Percentiles rank a stretch among this genome's conserved stretches.
Evolutionary conservation across 2,113 vertebrate genomes (phyloP).

Genomic region (Pseudolaguvia tuberculata): DNA sequence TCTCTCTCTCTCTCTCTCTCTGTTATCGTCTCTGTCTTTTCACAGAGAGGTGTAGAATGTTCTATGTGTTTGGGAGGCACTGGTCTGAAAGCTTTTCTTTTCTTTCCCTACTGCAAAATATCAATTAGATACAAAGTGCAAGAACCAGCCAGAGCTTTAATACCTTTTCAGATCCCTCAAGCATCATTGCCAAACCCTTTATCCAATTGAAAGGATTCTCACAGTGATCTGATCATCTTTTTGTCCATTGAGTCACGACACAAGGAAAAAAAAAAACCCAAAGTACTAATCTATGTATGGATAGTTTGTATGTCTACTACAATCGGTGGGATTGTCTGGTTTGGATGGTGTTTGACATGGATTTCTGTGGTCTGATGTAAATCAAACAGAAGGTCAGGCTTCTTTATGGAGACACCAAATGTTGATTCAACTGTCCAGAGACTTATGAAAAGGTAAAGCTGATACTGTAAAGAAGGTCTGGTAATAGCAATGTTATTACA

Average conservation of each 20-base stretch:
- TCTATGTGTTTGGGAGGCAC: slow-evolving; percentile 39
- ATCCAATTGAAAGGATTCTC: slow-evolving; percentile 35
- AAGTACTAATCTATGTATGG: neutral
- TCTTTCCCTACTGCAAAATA: slow-evolving; percentile 41
- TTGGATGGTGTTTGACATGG: neutral
- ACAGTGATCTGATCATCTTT: slow-evolving; percentile 14
- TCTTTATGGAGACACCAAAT: neutral
- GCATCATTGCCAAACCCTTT: slow-evolving; percentile 38
- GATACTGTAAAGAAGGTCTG: no score
- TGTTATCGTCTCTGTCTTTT: slow-evolving; percentile 20
- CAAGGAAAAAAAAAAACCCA: neutral
- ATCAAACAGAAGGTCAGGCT: slow-evolving; percentile 1
- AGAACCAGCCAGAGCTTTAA: slow-evolving; percentile 32
- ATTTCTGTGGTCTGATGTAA: slow-evolving; percentile 12
- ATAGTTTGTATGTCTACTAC: neutral
- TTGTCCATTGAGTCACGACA: slow-evolving; percentile 13
- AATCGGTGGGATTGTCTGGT: neutral
- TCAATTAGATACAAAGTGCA: slow-evolving; percentile 50
- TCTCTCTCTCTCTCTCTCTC: slow-evolving; percentile 9
- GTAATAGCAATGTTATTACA: no score
- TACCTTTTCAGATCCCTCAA: slow-evolving; percentile 42
- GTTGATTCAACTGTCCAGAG: neutral
- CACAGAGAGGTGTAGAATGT: slow-evolving; percentile 48
- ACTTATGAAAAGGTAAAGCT: no score
- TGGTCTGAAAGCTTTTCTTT: slow-evolving; percentile 28